Percentiles rank a stretch among this genome's conserved stretches.
Evolutionary conservation across 2,888 invertebrate species (phyloP).

Genomic region (Augiades crinisus): DNA sequence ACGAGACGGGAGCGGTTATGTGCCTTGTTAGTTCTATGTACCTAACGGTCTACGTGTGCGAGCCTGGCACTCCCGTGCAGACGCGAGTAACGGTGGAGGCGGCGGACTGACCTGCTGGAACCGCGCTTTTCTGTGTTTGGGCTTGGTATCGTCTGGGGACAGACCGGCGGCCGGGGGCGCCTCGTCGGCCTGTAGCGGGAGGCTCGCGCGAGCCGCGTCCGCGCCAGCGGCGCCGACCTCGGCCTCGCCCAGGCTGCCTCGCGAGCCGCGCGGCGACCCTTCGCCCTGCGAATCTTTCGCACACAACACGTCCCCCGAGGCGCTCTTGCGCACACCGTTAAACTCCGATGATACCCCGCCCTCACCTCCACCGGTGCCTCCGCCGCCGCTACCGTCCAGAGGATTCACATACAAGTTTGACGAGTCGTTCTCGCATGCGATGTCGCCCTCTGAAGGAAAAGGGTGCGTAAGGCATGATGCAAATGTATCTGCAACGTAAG

Average conservation of each 20-base stretch:
- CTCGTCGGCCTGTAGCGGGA: conserved; percentile 64
- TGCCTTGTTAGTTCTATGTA: conserved; percentile 18
- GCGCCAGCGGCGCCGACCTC: conserved; percentile 37
- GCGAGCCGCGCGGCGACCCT: conserved; percentile 71
- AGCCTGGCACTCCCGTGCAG: conserved; percentile 23
- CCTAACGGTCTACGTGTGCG: conserved; percentile 25
- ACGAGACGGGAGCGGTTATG: conserved; percentile 2
- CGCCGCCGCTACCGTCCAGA: conserved; percentile 84
- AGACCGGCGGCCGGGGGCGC: conserved; percentile 74
- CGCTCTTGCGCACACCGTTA: conserved; percentile 88
- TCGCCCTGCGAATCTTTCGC: conserved; percentile 79
- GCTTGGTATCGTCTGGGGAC: conserved; percentile 78
- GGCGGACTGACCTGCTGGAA: conserved; percentile 87
- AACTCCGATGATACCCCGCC: conserved; percentile 56
- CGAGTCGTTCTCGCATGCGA: conserved; percentile 85
- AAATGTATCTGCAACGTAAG: conserved; percentile 94
- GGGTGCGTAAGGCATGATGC: conserved; percentile 98
- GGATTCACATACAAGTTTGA: conserved; percentile 95
- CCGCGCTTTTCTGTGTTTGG: conserved; percentile 92
- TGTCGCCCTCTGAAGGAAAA: conserved; percentile 92
- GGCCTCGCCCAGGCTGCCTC: conserved; percentile 67
- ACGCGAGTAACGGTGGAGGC: conserved; percentile 15
- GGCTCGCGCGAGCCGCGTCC: conserved; percentile 63
- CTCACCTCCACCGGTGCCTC: conserved; percentile 51
- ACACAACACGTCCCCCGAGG: conserved; percentile 89